These are phyloP conservation scores for Podargus strigoides DNA, from an alignment of 2,797 vertebrate species.

Conservation along the genomic window DNA sequence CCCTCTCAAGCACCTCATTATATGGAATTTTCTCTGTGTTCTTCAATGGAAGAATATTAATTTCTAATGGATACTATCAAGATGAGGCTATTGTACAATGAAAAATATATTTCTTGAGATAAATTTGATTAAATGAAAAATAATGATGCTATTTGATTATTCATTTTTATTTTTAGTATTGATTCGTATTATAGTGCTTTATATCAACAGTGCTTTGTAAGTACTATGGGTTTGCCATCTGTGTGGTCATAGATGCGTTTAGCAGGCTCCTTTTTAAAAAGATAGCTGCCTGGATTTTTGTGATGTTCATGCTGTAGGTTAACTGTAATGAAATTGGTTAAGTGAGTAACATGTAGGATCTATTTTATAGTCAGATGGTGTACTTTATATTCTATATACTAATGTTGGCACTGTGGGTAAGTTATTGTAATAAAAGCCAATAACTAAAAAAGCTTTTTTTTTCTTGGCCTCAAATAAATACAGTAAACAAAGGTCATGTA, in stretches of 20 bases:
- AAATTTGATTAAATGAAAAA: background rate
- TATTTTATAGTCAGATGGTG: conserved; percentile 35
- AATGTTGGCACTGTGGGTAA: background rate
- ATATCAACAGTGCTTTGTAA: background rate
- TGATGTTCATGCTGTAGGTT: background rate
- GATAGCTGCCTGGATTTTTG: background rate
- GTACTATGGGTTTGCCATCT: background rate
- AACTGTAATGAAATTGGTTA: background rate
- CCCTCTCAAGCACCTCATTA: background rate
- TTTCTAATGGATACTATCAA: background rate
- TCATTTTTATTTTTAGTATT: background rate
- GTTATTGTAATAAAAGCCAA: background rate
- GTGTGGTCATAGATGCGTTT: background rate
- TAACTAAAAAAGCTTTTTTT: background rate
- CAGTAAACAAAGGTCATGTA: background rate
- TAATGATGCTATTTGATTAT: background rate
- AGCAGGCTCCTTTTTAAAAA: background rate
- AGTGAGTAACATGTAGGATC: background rate
- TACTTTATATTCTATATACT: background rate
- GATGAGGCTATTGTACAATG: background rate
- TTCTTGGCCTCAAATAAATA: background rate
- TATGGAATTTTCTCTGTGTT: no score
- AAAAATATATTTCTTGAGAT: background rate
- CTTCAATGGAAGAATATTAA: background rate
- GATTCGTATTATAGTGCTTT: background rate